phyloP scores from a whole-genome alignment of 2,797 vertebrate species.

The Echeneis naucrates region DNA sequence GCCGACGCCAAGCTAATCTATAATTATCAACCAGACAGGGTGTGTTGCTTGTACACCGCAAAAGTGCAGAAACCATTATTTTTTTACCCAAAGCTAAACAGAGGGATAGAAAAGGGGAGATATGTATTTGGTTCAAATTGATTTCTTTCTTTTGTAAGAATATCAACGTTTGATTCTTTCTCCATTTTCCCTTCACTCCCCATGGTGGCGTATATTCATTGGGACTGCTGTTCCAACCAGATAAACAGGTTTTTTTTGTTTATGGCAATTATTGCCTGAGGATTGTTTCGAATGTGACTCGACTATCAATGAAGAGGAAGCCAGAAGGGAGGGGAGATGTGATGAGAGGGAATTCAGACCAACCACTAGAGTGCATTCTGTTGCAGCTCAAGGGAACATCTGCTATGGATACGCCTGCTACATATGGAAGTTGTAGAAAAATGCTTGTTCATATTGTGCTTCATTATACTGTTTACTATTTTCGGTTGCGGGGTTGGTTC shows the following conservation, averaged over 20 bases:
- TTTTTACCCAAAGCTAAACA: conserved; percentile 56
- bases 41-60: conserved; percentile 61
- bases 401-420: conserved; percentile 54
- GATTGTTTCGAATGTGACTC: conserved; percentile 82
- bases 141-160: conserved; percentile 83
- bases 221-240: conserved; percentile 82
- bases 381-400: conserved; percentile 64
- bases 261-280: conserved; percentile 86
- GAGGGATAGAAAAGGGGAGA: conserved; percentile 44
- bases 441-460: conserved; percentile 35
- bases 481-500: neutral
- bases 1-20: conserved; percentile 66
- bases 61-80: conserved; percentile 59
- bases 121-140: conserved; percentile 76
- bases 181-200: conserved; percentile 59
- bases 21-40: conserved; percentile 72
- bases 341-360: conserved; percentile 67
- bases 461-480: conserved; percentile 14
- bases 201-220: conserved; percentile 73
- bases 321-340: conserved; percentile 55
- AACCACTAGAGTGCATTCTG: conserved; percentile 60
- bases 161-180: conserved; percentile 79
- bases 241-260: conserved; percentile 84
- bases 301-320: conserved; percentile 81
- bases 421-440: conserved; percentile 46